Evolutionary conservation across 2,797 vertebrate genomes (phyloP), one percentile per base, ranked within the genome.

Genomic region (Dromococcyx pavoninus): DNA sequence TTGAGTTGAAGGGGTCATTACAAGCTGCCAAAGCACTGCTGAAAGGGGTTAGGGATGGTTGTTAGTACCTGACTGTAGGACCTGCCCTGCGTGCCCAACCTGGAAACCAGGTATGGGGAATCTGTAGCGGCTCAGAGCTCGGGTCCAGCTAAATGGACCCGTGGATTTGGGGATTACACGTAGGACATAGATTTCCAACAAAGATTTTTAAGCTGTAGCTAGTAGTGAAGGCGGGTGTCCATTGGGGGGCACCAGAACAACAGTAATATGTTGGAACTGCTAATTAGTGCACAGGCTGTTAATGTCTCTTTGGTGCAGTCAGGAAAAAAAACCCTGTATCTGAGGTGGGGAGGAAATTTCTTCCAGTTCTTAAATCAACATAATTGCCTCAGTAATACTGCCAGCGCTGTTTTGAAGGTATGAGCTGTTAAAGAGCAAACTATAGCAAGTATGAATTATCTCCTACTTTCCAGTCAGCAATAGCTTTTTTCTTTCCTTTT

Each of bases 241-340:
- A 96, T 91, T 13, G 46, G 93, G 94, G 96, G 97, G 94, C 74
- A 79, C 92, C 95, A 97, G 93, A 82, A 61, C 72, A 89, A 84
- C 93, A 95, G 92, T 21, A 94, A 97, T 96, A 22, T 7, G 9
- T 5, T 7, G 46, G 30, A 65, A 4, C 65, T 13, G 79, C 73
- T 95, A 30, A 62, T 75, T 80, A 64, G 61, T 13, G 13, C 27
- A 2, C 8, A 0, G 8, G 1, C 21, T 37, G 58, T 39, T 86
- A 24, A 28, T 30, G 39, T 33, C 66, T 17, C 1, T 32, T n/a
- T 15, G 39, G 13, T 28, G 60, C 72, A 50, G 56, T 13, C 70
- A 17, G 66, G 28, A 18, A 51, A 50, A 24, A 17, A 60, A 9
- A 9, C 1, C 8, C 12, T 8, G 1, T 5, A 9, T 48, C 41